A percentile compares a stretch with the other conserved stretches of the same genome.
phyloP scores from a whole-genome alignment of 35 echinoderm and acorn worm genomes.

The Heliocidaris tuberculata region DNA sequence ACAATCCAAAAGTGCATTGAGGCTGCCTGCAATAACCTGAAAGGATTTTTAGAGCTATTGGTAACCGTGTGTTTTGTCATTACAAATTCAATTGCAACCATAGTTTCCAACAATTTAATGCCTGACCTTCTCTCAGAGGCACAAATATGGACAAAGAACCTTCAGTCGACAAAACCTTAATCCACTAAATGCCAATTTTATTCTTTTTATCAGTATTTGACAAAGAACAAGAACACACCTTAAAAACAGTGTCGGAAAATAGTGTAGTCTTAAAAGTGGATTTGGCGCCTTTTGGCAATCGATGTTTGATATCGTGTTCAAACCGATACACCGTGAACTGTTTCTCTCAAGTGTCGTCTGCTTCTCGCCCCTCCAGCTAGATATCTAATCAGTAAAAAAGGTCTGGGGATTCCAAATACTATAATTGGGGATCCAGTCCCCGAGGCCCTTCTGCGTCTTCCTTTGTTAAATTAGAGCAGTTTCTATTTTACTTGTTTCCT shows the following conservation, averaged over 20 bases:
- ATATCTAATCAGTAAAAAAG: slow-evolving; percentile 6
- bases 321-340: neutral
- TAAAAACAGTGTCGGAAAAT: neutral
- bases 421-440: neutral
- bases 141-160: too few species aligned
- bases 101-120: too few species aligned
- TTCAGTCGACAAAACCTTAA: neutral
- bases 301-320: slow-evolving; percentile 17
- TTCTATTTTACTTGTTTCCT: neutral
- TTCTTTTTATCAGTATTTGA: neutral
- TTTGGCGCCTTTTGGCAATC: neutral
- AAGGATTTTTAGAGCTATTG: too few species aligned
- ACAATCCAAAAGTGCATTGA: too few species aligned
- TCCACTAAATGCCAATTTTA: neutral
- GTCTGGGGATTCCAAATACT: neutral
- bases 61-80: too few species aligned
- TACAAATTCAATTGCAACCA: too few species aligned
- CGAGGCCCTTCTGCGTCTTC: neutral
- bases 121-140: too few species aligned
- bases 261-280: neutral
- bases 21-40: too few species aligned
- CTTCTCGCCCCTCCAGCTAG: neutral
- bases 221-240: neutral
- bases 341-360: slow-evolving; percentile 16
- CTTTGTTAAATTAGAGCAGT: neutral